Conservation (phyloP, 2,113 vertebrate species). For the Variabilichromis moorii region DNA sequence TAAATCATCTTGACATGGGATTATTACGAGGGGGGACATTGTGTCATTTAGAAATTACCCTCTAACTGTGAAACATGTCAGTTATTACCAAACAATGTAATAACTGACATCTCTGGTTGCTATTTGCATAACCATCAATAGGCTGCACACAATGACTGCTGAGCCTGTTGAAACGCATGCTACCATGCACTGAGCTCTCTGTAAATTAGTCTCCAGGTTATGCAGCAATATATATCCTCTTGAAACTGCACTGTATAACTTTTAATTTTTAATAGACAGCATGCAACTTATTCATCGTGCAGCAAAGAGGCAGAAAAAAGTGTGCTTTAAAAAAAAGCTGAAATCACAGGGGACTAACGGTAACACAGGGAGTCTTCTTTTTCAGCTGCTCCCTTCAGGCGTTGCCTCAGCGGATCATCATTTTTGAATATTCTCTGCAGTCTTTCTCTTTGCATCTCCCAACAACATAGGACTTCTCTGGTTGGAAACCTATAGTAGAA, state of each 20-base stretch:
- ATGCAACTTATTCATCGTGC: not conserved
- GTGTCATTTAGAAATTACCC: not conserved
- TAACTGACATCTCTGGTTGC: not conserved
- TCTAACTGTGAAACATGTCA: not conserved
- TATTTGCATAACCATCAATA: not conserved
- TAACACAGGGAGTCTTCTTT: not conserved
- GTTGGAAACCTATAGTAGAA: not conserved
- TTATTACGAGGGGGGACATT: not conserved
- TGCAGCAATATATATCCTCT: not conserved
- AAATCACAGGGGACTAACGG: not conserved
- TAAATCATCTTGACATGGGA: not conserved
- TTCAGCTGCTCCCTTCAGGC: not conserved
- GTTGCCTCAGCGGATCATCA: not conserved
- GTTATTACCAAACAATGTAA: not conserved
- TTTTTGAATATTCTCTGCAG: not conserved
- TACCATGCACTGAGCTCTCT: not conserved
- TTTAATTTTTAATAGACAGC: not conserved
- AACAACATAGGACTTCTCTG: not conserved
- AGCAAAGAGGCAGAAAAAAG: not conserved
- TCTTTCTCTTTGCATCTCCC: not conserved
- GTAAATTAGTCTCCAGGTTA: not conserved
- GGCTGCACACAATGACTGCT: not conserved
- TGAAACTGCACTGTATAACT: not conserved
- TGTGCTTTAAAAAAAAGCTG: not conserved
- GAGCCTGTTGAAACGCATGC: not conserved